Conservation (phyloP, 2,888 invertebrate species). For the Hyposoter dolosus region DNA sequence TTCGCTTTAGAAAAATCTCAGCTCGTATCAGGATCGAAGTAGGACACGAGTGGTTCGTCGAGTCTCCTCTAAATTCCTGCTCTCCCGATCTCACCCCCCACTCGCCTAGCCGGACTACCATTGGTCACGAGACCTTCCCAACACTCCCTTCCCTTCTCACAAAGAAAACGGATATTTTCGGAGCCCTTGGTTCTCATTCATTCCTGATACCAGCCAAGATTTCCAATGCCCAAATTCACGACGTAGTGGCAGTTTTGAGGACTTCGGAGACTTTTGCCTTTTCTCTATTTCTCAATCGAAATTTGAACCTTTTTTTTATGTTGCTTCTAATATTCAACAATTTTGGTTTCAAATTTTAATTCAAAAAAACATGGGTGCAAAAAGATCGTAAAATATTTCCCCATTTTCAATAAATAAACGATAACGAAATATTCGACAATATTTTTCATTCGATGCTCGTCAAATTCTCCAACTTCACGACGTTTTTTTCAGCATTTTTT, state of each 20-base stretch:
- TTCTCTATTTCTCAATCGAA: too few relatives aligned
- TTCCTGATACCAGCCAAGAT: constrained; percentile 7
- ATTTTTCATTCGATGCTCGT: neutral
- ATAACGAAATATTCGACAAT: neutral
- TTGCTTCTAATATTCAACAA: too few relatives aligned
- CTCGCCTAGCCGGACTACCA: neutral
- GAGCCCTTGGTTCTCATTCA: neutral
- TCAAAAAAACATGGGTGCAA: too few relatives aligned
- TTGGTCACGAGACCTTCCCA: neutral
- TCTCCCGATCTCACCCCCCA: constrained; percentile 1
- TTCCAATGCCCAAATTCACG: constrained; percentile 16
- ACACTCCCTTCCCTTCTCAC: neutral
- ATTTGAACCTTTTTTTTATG: too few relatives aligned
- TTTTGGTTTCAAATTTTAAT: too few relatives aligned
- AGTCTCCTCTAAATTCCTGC: neutral
- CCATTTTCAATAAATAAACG: too few relatives aligned
- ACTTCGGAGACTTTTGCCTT: neutral
- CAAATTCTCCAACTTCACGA: neutral
- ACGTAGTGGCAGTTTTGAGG: neutral
- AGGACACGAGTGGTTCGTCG: neutral
- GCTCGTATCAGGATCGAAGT: neutral
- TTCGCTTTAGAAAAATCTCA: constrained; percentile 8
- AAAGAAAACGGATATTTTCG: neutral
- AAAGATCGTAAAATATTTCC: too few relatives aligned
- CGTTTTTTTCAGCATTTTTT: neutral